Evolutionary conservation across 2,113 vertebrate species (phyloP).

Genomic region (Connochaetes taurinus): DNA sequence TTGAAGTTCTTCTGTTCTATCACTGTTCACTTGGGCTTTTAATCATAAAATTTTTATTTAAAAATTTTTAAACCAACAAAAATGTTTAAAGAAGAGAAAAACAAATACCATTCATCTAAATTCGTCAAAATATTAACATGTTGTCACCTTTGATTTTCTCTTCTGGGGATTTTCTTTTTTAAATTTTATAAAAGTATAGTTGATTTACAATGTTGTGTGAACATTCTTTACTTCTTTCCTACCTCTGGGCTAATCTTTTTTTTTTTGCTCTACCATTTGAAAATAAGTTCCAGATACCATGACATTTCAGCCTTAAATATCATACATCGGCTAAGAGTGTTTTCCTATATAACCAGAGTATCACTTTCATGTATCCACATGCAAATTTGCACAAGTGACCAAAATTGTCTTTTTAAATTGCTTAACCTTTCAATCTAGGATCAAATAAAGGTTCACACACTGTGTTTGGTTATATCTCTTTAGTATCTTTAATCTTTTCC

Average conservation of each 20-base stretch:
- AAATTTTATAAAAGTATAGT: background rate
- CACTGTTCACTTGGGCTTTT: background rate
- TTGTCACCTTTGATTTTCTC: background rate
- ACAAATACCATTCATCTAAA: background rate
- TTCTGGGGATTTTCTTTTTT: background rate
- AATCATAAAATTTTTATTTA: background rate
- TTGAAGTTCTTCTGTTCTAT: background rate
- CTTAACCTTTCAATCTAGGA: background rate
- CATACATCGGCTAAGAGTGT: background rate
- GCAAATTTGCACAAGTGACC: background rate
- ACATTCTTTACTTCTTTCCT: background rate
- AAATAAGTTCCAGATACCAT: background rate
- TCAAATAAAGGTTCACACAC: background rate
- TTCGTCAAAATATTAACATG: background rate
- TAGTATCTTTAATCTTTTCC: background rate
- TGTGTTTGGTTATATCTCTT: background rate
- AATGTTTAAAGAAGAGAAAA: constrained; percentile 1
- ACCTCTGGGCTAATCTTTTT: background rate
- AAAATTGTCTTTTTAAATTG: background rate
- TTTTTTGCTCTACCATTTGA: background rate
- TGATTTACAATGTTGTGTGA: background rate
- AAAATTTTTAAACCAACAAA: background rate
- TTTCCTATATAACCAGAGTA: background rate
- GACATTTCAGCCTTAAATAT: background rate
- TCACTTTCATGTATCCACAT: background rate